phyloP scores from a whole-genome alignment of 1,140 invertebrate species.

The Lepidotrigona ventralis region DNA sequence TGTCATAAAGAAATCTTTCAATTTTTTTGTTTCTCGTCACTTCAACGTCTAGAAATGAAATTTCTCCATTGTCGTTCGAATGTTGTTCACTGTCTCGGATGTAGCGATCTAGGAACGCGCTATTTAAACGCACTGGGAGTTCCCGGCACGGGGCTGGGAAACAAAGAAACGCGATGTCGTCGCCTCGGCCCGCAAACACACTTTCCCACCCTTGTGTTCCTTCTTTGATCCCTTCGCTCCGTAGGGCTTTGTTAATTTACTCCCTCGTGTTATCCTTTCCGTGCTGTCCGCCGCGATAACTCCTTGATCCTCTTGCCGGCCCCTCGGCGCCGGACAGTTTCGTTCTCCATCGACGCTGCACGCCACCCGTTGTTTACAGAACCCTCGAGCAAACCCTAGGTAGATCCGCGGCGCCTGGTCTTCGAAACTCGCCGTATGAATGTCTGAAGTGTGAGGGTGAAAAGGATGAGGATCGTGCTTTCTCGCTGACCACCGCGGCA shows the following conservation, averaged over 20 bases:
- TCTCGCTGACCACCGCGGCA: background rate
- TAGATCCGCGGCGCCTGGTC: conserved; percentile 22
- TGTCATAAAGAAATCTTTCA: no score
- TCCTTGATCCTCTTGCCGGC: conserved; percentile 50
- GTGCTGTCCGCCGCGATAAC: conserved; percentile 61
- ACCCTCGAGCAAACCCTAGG: conserved; percentile 50
- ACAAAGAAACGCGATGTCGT: background rate
- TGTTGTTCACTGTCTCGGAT: no score
- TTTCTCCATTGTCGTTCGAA: no score
- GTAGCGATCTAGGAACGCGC: background rate
- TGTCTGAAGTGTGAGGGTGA: conserved; percentile 36
- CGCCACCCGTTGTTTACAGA: conserved; percentile 65
- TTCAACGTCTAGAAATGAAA: no score
- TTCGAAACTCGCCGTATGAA: conserved; percentile 62
- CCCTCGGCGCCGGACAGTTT: conserved; percentile 52
- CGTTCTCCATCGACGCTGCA: conserved; percentile 58
- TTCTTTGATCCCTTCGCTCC: conserved; percentile 10
- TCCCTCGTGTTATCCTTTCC: conserved; percentile 36
- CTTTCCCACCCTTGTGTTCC: background rate
- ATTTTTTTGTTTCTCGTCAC: no score
- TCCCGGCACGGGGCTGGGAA: background rate
- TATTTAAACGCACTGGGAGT: background rate
- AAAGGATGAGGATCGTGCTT: conserved; percentile 14
- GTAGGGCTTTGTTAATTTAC: conserved; percentile 30
- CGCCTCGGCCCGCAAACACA: background rate